Evolutionary conservation across 92 coral and sea anemone species (phyloP).

Genomic region (Paragorgia papillata): DNA sequence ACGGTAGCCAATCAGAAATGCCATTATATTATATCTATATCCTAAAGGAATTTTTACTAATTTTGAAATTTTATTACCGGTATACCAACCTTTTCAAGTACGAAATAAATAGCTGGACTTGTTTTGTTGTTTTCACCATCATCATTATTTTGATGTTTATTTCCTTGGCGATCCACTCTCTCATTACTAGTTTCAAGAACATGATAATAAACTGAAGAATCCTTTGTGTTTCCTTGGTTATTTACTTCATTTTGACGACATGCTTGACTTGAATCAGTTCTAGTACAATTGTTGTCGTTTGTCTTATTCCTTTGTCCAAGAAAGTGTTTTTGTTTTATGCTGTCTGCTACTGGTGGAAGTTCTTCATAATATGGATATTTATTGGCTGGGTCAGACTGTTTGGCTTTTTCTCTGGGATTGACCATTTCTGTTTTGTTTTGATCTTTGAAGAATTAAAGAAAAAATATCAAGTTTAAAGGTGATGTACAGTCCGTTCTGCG

Average conservation of each 20-base stretch:
- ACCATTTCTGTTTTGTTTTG: background rate
- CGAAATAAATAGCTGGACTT: conserved; percentile 4
- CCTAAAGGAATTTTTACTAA: too few relatives aligned
- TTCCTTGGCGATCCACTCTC: too few relatives aligned
- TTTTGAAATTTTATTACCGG: too few relatives aligned
- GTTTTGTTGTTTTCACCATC: background rate
- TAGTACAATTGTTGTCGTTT: background rate
- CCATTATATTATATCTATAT: too few relatives aligned
- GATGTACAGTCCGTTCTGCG: too few relatives aligned
- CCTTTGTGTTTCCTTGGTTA: background rate
- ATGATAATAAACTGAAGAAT: conserved; percentile 12
- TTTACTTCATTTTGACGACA: background rate
- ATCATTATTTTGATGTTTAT: background rate
- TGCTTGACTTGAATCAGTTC: too few relatives aligned
- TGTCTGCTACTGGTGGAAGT: background rate
- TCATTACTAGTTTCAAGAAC: conserved; percentile 24
- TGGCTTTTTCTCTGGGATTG: conserved; percentile 4
- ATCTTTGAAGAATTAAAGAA: background rate
- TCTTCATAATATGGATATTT: conserved; percentile 39
- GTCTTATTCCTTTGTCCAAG: background rate
- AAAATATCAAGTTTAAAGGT: too few relatives aligned
- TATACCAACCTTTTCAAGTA: conserved; percentile 23
- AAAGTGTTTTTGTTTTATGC: background rate
- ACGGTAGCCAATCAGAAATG: too few relatives aligned
- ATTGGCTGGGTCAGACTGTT: conserved; percentile 1